Conservation (phyloP, 2,113 vertebrate genomes). For the Crotalus tigris region DNA sequence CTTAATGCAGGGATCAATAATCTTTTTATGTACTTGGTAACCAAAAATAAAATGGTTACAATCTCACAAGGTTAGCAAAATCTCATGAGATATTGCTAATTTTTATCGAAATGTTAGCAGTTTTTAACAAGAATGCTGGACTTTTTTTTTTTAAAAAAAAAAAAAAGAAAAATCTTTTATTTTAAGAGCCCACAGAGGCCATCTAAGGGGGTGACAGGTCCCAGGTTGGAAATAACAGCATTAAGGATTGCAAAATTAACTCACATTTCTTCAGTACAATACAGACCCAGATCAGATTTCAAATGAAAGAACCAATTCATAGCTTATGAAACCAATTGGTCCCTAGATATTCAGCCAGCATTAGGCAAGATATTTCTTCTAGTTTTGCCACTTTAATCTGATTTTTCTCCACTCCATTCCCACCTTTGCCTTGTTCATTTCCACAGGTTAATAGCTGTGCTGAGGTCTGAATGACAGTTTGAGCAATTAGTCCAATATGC, state of each 20-base stretch:
- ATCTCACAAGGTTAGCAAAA: background rate
- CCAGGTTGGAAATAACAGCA: background rate
- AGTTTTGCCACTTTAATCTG: background rate
- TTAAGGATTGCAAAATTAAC: background rate
- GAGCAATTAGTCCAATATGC: constrained; percentile 45
- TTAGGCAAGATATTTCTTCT: background rate
- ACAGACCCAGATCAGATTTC: background rate
- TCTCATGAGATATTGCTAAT: background rate
- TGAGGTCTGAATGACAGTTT: constrained; percentile 30
- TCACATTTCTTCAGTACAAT: background rate
- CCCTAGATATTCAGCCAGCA: background rate
- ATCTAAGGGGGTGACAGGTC: background rate
- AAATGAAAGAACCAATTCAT: background rate
- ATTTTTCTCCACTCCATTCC: background rate
- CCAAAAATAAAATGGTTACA: background rate
- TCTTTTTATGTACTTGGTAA: background rate
- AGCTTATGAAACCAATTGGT: background rate
- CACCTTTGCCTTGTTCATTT: background rate
- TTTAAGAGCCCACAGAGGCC: background rate
- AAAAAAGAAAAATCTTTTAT: background rate
- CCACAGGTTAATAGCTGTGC: constrained; percentile 30
- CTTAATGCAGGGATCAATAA: background rate
- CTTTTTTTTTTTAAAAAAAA: too few relatives aligned
- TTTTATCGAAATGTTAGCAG: background rate
- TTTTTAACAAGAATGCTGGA: background rate